phyloP scores from a whole-genome alignment of 2,113 vertebrate genomes.

The Gallinago undulata region DNA sequence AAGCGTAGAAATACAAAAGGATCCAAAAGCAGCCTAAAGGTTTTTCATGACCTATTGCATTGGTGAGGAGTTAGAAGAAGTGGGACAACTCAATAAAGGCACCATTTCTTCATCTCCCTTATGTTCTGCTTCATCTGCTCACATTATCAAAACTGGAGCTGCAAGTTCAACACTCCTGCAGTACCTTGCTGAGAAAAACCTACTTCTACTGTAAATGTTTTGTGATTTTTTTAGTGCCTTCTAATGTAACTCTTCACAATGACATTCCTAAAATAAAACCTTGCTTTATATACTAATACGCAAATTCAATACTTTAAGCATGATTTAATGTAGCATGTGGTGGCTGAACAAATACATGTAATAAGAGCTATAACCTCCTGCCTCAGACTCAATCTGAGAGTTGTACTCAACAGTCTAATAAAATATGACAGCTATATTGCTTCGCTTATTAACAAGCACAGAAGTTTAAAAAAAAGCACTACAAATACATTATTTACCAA shows the following conservation, averaged over 20 bases:
- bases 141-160: not conserved
- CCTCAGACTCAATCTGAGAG: not conserved
- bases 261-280: conserved; percentile 39
- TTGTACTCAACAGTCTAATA: not conserved
- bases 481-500: conserved; percentile 1
- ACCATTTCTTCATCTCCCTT: not conserved
- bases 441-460: not conserved
- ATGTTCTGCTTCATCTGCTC: not conserved
- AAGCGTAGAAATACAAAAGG: not conserved
- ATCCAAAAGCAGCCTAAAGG: not conserved
- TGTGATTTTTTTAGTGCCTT: not conserved
- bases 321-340: not conserved
- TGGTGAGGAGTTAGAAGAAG: not conserved
- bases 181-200: conserved; percentile 34
- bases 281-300: not conserved
- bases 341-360: not conserved
- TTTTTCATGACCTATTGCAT: not conserved
- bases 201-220: not conserved
- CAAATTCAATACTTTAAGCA: not conserved
- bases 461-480: not conserved
- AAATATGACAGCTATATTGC: conserved; percentile 11
- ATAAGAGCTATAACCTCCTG: not conserved
- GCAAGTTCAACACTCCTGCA: not conserved
- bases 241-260: conserved; percentile 20
- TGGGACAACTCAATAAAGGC: not conserved